Conservation (phyloP, 2,888 invertebrate species). For the Glyphotaelius pellucidus region DNA sequence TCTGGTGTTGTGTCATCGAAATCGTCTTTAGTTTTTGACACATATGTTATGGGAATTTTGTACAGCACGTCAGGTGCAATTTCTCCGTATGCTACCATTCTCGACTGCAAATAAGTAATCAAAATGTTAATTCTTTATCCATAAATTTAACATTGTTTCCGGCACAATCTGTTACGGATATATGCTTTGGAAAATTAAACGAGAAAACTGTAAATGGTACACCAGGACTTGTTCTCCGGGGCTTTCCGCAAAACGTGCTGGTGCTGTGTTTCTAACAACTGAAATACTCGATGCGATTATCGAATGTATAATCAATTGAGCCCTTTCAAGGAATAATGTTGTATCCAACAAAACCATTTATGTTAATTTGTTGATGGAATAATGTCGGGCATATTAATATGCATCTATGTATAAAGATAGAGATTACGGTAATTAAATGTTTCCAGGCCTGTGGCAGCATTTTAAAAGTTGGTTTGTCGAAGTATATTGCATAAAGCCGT, state of each 20-base stretch:
- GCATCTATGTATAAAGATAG: too few relatives aligned
- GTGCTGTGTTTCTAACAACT: background rate
- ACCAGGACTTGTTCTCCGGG: background rate
- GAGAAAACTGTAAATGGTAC: background rate
- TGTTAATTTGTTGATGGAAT: too few relatives aligned
- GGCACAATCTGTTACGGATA: background rate
- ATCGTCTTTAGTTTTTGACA: slow-evolving; percentile 72
- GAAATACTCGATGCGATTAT: background rate
- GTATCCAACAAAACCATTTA: too few relatives aligned
- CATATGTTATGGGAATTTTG: slow-evolving; percentile 73
- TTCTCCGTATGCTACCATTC: slow-evolving; percentile 59
- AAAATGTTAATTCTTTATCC: background rate
- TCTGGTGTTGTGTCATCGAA: slow-evolving; percentile 74
- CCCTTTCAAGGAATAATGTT: too few relatives aligned
- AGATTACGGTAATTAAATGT: too few relatives aligned
- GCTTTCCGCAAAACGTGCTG: background rate
- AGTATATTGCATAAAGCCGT: too few relatives aligned
- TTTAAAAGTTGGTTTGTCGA: too few relatives aligned
- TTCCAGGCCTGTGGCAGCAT: too few relatives aligned
- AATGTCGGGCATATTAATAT: too few relatives aligned
- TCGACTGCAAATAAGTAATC: slow-evolving; percentile 46
- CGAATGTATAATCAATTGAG: background rate
- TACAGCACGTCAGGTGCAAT: slow-evolving; percentile 69
- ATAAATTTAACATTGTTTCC: background rate
- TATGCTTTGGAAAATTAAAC: background rate